These are phyloP conservation scores for Leuciscus waleckii DNA, from an alignment of 2,797 vertebrate genomes.

Conservation along the genomic window DNA sequence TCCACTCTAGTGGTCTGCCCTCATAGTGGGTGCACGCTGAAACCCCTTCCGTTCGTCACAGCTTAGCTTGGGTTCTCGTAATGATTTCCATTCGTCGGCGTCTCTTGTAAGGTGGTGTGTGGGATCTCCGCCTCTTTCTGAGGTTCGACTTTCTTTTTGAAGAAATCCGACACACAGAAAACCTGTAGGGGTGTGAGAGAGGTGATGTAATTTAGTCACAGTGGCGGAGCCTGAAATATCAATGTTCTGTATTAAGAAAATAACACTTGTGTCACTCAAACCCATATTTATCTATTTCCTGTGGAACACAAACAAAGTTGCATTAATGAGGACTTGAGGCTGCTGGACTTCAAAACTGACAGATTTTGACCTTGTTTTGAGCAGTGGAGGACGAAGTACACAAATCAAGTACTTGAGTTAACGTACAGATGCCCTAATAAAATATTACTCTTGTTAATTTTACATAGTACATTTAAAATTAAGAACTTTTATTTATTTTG, in stretches of 20 bases:
- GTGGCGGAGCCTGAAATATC: neutral
- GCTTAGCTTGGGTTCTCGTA: slow-evolving; percentile 86
- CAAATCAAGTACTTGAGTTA: neutral
- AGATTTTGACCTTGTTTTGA: neutral
- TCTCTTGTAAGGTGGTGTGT: slow-evolving; percentile 90
- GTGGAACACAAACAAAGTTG: neutral
- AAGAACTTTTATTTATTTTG: no score
- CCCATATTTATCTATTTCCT: neutral
- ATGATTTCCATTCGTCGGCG: slow-evolving; percentile 89
- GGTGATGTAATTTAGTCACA: neutral
- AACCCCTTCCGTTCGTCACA: slow-evolving; percentile 53
- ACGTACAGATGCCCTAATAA: neutral
- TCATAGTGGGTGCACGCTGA: slow-evolving; percentile 68
- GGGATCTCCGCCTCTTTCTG: slow-evolving; percentile 81
- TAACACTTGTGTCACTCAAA: neutral
- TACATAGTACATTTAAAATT: no score
- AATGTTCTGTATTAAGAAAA: neutral
- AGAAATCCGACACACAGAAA: slow-evolving; percentile 93
- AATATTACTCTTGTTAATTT: neutral
- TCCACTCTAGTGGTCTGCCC: slow-evolving; percentile 77
- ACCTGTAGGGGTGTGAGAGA: slow-evolving; percentile 69
- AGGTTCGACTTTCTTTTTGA: slow-evolving; percentile 79
- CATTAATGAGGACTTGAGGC: neutral
- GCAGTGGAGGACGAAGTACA: neutral
- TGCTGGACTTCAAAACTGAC: neutral